Percentiles rank a stretch among this genome's conserved stretches.
Evolutionary conservation across 2,113 vertebrate species (phyloP).

Genomic region (Nansenia antarctica): DNA sequence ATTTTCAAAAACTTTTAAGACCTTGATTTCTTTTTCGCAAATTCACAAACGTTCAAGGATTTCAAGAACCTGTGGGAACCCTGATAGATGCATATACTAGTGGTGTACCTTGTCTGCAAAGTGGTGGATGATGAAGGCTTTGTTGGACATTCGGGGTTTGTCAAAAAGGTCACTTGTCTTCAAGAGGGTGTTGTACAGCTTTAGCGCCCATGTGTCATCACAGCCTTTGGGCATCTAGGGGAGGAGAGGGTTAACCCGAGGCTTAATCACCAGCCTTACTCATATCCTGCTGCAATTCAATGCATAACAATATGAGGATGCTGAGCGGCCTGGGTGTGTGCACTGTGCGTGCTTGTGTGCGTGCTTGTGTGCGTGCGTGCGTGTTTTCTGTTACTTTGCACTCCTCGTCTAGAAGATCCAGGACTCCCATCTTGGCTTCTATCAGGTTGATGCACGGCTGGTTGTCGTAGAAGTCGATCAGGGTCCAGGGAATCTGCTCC

Average conservation of each 20-base stretch:
- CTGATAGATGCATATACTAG: too few relatives aligned
- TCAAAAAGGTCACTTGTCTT: slow-evolving; percentile 89
- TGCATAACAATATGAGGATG: too few relatives aligned
- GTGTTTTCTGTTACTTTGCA: slow-evolving; percentile 80
- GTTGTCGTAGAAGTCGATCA: slow-evolving; percentile 98
- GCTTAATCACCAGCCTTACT: slow-evolving; percentile 38
- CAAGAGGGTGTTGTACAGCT: slow-evolving; percentile 91
- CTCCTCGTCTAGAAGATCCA: slow-evolving; percentile 96
- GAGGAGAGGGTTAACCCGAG: slow-evolving; percentile 30
- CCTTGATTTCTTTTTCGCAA: too few relatives aligned
- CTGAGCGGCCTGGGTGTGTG: neutral
- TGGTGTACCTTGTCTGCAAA: slow-evolving; percentile 93
- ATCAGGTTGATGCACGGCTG: slow-evolving; percentile 97
- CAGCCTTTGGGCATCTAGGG: slow-evolving; percentile 95
- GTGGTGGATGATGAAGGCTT: slow-evolving; percentile 94
- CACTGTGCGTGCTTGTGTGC: slow-evolving; percentile 10
- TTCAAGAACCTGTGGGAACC: too few relatives aligned
- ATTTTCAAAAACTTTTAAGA: too few relatives aligned
- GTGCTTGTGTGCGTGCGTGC: neutral
- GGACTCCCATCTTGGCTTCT: slow-evolving; percentile 90
- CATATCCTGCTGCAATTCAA: too few relatives aligned
- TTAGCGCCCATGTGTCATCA: slow-evolving; percentile 95
- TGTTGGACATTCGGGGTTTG: slow-evolving; percentile 94
- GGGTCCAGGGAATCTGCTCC: slow-evolving; percentile 95
- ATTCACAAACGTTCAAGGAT: too few relatives aligned